Evolutionary conservation across 2,113 vertebrate genomes (phyloP).

Genomic region (Garra rufa): DNA sequence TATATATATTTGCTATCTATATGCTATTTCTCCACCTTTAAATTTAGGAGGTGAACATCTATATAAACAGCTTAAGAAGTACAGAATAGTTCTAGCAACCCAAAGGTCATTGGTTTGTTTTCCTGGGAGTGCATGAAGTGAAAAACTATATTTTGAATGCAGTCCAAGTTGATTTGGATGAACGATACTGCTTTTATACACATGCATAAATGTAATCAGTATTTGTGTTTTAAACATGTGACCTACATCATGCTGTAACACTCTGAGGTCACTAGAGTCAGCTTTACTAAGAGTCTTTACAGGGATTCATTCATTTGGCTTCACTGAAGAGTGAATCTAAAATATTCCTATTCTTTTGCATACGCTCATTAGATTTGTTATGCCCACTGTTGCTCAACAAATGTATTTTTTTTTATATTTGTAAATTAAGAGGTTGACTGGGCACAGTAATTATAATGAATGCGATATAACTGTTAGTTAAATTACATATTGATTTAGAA

Average conservation of each 20-base stretch:
- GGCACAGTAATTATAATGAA: not conserved
- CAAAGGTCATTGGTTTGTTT: not conserved
- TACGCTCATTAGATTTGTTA: not conserved
- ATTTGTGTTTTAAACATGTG: not conserved
- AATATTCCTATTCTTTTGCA: not conserved
- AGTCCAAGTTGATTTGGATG: not conserved
- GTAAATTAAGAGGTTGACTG: not conserved
- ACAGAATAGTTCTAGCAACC: not conserved
- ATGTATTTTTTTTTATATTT: not conserved
- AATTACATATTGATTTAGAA: not conserved
- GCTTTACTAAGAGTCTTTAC: not conserved
- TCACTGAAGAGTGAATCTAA: not conserved
- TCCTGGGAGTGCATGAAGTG: not conserved
- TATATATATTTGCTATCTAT: no score
- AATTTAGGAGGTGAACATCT: not conserved
- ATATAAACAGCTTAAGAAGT: not conserved
- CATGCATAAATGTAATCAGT: not conserved
- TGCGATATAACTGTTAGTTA: not conserved
- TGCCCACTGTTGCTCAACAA: not conserved
- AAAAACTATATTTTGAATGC: not conserved
- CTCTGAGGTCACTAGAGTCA: not conserved
- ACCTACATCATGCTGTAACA: not conserved
- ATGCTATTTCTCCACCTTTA: not conserved
- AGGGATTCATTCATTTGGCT: not conserved
- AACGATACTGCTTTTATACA: not conserved